Base-by-base conservation (phyloP, 2,113 vertebrate genomes). In the Damaliscus lunatus region DNA sequence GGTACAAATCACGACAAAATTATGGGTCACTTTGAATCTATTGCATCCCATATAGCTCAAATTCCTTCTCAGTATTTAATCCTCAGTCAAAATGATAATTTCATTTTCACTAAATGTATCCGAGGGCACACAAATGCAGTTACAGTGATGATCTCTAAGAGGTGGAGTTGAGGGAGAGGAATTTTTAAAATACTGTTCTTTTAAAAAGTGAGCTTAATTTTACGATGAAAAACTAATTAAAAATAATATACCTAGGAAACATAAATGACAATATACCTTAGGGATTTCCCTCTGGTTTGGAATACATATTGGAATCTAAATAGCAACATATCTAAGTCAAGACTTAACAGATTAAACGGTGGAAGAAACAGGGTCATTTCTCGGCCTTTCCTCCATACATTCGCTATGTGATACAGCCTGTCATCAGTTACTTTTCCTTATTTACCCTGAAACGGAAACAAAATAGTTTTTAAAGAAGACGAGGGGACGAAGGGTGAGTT, bases 11-110 rank as follows among this genome's bases (percentile, higher is more conserved):
- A 87, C 62, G 71, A 77, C 36, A 52, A 88, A 90, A 93, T 87
- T 67, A 21, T 33, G 31, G 29, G 78, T 78, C 87, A 71, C 7
- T 92, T 74, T 89, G 74, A 86, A 81, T 52, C 80, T 43, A 62
- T 3, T 88, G 52, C 29, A 88, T 91, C 59, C 48, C n/a, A 84
- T 17, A 60, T 14, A 90, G 27, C 25, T 90, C 60, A 59, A 55
- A 92, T 83, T 90, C 46, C 33, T 91, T 92, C 52, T 64, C 29
- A 67, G 62, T 81, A 82, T 64, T 94, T 85, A 96, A 88, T 13
- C 11, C 31, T 92, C 29, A 64, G 60, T 57, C 46, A 97, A 84
- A 91, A 85, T 16, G 25, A 36, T 85, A 53, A 82, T 78, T 64
- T 82, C 19, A 78, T 85, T 67, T 94, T 96, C 50, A 88, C 0